These are phyloP conservation scores for Parus major DNA, from an alignment of 2,113 vertebrate species.

Conservation along the genomic window DNA sequence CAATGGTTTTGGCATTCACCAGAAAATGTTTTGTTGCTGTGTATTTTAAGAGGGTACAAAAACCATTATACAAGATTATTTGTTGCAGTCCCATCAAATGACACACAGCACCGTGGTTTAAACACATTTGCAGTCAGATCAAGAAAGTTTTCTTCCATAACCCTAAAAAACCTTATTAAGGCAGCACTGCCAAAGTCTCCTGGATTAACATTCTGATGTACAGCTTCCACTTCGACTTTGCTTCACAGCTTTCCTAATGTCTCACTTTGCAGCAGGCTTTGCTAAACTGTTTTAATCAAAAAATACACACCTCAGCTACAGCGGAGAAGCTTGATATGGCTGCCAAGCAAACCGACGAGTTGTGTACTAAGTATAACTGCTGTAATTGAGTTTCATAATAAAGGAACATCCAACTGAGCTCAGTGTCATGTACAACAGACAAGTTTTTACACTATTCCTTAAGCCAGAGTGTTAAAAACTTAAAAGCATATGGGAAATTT, in stretches of 20 bases:
- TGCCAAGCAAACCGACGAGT: background rate
- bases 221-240: background rate
- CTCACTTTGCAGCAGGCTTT: background rate
- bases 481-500: background rate
- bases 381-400: background rate
- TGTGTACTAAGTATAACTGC: background rate
- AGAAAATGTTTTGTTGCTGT: background rate
- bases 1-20: background rate
- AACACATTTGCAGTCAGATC: background rate
- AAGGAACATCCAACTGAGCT: background rate
- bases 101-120: background rate
- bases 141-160: background rate
- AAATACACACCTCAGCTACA: conserved; percentile 7
- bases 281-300: conserved; percentile 19
- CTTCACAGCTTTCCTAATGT: background rate
- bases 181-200: background rate
- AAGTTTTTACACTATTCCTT: background rate
- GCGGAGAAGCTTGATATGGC: background rate
- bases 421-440: background rate
- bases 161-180: background rate
- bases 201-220: background rate
- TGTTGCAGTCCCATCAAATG: background rate
- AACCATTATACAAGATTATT: background rate
- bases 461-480: background rate
- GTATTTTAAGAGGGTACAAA: background rate